These are phyloP conservation scores for Carposina sasakii DNA, from an alignment of 1,140 invertebrate genomes.

Conservation along the genomic window DNA sequence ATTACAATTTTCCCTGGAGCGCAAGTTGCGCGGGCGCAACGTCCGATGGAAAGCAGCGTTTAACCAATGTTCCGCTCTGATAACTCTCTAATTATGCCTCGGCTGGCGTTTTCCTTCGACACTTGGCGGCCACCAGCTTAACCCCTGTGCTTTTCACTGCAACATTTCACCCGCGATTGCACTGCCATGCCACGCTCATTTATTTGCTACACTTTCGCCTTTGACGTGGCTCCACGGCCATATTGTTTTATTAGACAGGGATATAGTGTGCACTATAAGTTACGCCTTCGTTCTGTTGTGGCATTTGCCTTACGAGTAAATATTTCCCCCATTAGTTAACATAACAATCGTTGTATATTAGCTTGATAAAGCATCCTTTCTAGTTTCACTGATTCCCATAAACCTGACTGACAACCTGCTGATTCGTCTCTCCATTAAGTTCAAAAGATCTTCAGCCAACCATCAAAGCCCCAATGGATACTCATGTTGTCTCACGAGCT, in stretches of 20 bases:
- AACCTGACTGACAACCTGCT: too few relatives aligned
- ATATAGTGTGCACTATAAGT: conserved; percentile 32
- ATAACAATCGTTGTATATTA: too few relatives aligned
- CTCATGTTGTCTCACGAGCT: too few relatives aligned
- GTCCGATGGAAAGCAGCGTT: conserved; percentile 69
- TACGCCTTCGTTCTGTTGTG: too few relatives aligned
- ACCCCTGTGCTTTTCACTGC: conserved; percentile 57
- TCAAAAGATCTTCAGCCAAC: too few relatives aligned
- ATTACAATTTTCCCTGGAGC: conserved; percentile 69
- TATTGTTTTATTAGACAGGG: conserved; percentile 31
- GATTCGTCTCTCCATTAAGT: too few relatives aligned
- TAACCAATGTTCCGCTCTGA: conserved; percentile 70
- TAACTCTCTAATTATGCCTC: conserved; percentile 67
- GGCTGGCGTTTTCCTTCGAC: conserved; percentile 54
- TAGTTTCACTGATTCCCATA: too few relatives aligned
- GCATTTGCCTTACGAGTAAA: too few relatives aligned
- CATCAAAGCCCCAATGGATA: too few relatives aligned
- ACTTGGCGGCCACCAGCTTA: conserved; percentile 43
- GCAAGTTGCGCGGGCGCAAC: conserved; percentile 60
- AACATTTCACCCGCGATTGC: conserved; percentile 47
- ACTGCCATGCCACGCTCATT: conserved; percentile 34
- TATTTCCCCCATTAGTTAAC: too few relatives aligned
- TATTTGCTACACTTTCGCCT: conserved; percentile 59
- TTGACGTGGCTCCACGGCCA: conserved; percentile 24
- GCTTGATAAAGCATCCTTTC: too few relatives aligned